A percentile compares a stretch with the other conserved stretches of the same genome.
phyloP scores from a whole-genome alignment of 2,888 invertebrate species.

The Brenthis ino region DNA sequence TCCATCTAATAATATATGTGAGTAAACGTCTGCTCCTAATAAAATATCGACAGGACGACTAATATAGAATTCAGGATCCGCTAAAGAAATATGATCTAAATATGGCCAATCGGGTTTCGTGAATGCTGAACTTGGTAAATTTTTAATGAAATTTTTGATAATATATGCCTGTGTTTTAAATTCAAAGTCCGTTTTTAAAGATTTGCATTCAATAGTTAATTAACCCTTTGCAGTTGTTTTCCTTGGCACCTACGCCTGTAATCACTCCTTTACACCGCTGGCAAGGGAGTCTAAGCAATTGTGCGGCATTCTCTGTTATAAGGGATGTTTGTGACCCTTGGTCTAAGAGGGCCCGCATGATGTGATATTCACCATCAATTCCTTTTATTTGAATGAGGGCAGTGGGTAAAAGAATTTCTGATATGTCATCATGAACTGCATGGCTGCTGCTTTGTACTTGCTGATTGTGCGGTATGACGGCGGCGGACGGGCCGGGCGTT shows the following conservation, averaged over 20 bases:
- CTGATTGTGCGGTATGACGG: no score
- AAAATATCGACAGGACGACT: no score
- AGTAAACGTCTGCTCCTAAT: no score
- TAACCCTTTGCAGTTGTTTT: constrained; percentile 10
- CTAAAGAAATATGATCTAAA: no score
- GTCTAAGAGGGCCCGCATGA: constrained; percentile 34
- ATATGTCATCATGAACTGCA: not conserved
- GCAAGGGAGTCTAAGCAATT: constrained; percentile 27
- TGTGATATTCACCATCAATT: constrained; percentile 29
- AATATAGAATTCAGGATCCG: no score
- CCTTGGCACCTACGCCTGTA: constrained; percentile 24
- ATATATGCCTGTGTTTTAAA: not conserved
- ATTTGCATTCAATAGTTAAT: not conserved
- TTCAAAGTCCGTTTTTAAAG: not conserved
- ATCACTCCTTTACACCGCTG: constrained; percentile 32
- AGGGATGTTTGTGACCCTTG: constrained; percentile 38
- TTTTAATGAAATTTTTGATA: not conserved
- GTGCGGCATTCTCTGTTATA: constrained; percentile 37
- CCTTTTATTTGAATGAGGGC: constrained; percentile 30
- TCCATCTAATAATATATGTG: no score
- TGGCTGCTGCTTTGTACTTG: no score
- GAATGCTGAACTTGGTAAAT: no score
- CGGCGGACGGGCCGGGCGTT: not conserved
- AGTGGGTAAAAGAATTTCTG: constrained; percentile 5
- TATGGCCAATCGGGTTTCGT: no score